Conservation (phyloP, 2,888 invertebrate genomes). For the Junonia oenone region DNA sequence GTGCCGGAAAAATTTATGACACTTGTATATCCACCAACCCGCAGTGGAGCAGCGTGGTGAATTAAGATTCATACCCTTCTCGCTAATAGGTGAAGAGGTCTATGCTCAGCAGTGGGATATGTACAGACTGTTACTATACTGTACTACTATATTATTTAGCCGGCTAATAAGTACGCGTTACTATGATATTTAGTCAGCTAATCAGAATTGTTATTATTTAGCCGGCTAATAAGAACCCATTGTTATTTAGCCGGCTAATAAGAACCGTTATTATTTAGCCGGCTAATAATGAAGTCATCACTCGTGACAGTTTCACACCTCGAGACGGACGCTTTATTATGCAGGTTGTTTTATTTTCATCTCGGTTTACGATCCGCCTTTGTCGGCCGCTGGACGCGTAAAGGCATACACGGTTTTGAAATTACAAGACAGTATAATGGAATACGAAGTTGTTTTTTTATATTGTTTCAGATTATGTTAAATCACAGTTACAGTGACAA, state of each 20-base stretch:
- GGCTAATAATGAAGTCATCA: conserved; percentile 76
- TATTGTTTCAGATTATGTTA: background rate
- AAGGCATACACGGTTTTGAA: conserved; percentile 10
- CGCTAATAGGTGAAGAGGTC: too few relatives aligned
- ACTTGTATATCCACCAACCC: too few relatives aligned
- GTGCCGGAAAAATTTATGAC: too few relatives aligned
- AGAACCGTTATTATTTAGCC: conserved; percentile 56
- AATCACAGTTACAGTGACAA: background rate
- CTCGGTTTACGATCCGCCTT: conserved; percentile 64
- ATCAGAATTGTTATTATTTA: conserved; percentile 30
- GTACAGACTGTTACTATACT: too few relatives aligned
- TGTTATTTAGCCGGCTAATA: conserved; percentile 1
- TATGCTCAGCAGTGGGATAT: too few relatives aligned
- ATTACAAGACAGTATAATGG: background rate
- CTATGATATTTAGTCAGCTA: background rate
- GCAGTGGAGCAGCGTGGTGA: too few relatives aligned
- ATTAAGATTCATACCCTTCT: too few relatives aligned
- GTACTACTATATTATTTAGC: too few relatives aligned
- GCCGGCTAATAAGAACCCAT: too few relatives aligned
- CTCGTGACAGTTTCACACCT: conserved; percentile 78
- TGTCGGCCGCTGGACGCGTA: conserved; percentile 41
- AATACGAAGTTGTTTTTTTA: too few relatives aligned
- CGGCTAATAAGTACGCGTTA: too few relatives aligned
- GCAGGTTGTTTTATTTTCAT: conserved; percentile 48
- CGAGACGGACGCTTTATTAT: conserved; percentile 64